Conservation (phyloP, 1,140 invertebrate genomes). For the Phthorimaea operculella region DNA sequence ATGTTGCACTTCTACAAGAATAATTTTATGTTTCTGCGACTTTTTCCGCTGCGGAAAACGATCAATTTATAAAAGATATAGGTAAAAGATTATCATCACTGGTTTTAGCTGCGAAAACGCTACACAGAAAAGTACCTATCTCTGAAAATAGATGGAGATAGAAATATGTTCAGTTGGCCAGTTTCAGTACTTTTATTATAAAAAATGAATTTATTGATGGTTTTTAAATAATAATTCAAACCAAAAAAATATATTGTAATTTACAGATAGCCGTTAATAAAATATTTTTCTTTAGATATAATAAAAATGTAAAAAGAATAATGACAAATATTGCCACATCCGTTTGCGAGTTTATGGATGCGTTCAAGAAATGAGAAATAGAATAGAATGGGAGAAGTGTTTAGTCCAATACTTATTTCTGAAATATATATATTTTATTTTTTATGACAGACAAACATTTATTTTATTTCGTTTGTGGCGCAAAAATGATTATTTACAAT, state of each 20-base stretch:
- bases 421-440: no score
- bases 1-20: conserved; percentile 51
- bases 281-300: neutral
- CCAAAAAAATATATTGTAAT: neutral
- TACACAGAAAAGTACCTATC: conserved; percentile 66
- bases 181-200: conserved; percentile 30
- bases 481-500: no score
- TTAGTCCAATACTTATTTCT: no score
- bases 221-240: neutral
- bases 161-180: conserved; percentile 57
- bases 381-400: no score
- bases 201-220: neutral
- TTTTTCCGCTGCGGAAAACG: conserved; percentile 52
- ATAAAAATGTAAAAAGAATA: conserved; percentile 9
- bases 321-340: neutral
- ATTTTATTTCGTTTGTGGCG: no score
- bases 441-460: no score
- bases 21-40: conserved; percentile 44
- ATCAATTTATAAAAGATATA: conserved; percentile 64
- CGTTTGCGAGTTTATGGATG: conserved; percentile 3
- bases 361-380: neutral
- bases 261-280: neutral
- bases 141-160: conserved; percentile 69
- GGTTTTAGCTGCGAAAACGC: conserved; percentile 64
- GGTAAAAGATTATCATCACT: conserved; percentile 66